Evolutionary conservation across 2,888 invertebrate genomes (phyloP).

Genomic region (Notodonta ziczac): DNA sequence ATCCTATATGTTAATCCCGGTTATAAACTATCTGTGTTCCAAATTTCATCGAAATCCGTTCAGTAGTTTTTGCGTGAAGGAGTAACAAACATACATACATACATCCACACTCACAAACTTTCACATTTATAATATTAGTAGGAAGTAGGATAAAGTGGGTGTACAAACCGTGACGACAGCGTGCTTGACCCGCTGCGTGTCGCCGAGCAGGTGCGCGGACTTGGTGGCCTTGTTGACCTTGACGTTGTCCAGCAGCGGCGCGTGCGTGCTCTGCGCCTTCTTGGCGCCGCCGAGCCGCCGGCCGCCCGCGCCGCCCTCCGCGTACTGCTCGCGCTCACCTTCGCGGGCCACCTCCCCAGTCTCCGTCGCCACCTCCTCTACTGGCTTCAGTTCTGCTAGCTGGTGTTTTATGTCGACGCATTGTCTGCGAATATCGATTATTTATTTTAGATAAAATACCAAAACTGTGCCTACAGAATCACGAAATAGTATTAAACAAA

Average conservation of each 20-base stretch:
- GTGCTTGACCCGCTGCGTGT: conserved; percentile 39
- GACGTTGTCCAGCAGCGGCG: conserved; percentile 49
- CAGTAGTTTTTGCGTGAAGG: too few relatives aligned
- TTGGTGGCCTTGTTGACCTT: conserved; percentile 68
- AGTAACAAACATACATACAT: too few relatives aligned
- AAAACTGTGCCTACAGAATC: too few relatives aligned
- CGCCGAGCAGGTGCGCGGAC: conserved; percentile 71
- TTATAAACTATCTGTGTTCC: too few relatives aligned
- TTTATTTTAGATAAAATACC: too few relatives aligned
- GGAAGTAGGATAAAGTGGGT: not conserved
- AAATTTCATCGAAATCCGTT: too few relatives aligned
- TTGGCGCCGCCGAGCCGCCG: conserved; percentile 56
- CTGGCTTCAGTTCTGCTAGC: conserved; percentile 20
- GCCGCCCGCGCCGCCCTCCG: not conserved
- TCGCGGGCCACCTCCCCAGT: conserved; percentile 30
- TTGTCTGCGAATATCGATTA: conserved; percentile 35
- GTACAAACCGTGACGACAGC: not conserved
- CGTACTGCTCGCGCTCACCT: not conserved
- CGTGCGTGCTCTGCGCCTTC: conserved; percentile 71
- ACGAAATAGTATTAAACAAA: too few relatives aligned
- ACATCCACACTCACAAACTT: too few relatives aligned
- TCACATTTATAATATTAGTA: too few relatives aligned
- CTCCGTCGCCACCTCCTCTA: conserved; percentile 38
- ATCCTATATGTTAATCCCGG: too few relatives aligned
- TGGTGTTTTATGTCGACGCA: conserved; percentile 41